Conservation (phyloP, 2,113 vertebrate genomes). For the Ceyx cyanopectus region DNA sequence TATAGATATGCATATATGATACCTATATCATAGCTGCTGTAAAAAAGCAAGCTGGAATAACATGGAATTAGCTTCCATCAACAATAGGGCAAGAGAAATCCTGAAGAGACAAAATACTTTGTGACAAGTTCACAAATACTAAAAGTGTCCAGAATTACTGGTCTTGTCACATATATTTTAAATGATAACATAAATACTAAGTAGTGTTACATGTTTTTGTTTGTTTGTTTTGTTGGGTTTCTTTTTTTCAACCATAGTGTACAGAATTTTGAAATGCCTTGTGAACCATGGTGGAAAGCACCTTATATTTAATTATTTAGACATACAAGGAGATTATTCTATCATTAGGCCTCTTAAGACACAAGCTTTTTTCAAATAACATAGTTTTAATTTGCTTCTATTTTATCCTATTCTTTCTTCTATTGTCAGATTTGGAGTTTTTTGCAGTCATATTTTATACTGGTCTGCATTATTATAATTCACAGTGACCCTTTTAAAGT, state of each 20-base stretch:
- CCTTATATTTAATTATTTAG: constrained; percentile 62
- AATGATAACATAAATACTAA: constrained; percentile 69
- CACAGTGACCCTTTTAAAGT: not conserved
- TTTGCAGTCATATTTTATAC: not conserved
- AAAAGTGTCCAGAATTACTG: constrained; percentile 77
- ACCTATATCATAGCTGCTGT: constrained; percentile 50
- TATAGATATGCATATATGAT: not conserved
- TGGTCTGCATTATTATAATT: constrained; percentile 9
- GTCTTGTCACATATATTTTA: constrained; percentile 76
- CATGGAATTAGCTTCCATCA: constrained; percentile 63
- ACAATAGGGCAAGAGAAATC: constrained; percentile 51
- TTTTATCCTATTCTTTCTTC: not conserved
- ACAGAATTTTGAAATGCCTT: constrained; percentile 34
- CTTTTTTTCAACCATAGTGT: constrained; percentile 54
- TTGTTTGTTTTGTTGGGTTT: constrained; percentile 15
- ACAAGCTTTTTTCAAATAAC: constrained; percentile 1
- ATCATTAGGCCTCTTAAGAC: not conserved
- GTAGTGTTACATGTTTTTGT: constrained; percentile 44
- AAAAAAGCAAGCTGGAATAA: constrained; percentile 69
- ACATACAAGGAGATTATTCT: not conserved
- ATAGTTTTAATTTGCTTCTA: not conserved
- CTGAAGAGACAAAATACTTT: constrained; percentile 71
- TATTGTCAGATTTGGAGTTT: not conserved
- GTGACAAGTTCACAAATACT: constrained; percentile 59
- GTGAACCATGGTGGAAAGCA: constrained; percentile 28